Conservation (phyloP, 2,113 vertebrate genomes). For the Todiramphus saurophagus region DNA sequence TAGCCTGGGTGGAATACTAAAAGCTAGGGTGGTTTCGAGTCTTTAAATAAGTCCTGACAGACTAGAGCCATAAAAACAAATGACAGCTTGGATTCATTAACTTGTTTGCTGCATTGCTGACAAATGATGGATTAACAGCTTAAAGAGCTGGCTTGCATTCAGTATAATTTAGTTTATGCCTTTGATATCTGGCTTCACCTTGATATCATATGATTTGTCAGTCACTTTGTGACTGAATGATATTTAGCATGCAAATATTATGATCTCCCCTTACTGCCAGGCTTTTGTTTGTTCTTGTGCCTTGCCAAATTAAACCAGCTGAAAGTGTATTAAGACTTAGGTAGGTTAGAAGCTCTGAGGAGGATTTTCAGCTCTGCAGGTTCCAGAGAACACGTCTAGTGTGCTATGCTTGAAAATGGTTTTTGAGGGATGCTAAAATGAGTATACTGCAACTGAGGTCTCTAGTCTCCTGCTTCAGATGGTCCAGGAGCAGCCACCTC, state of each 20-base stretch:
- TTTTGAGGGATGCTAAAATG: not conserved
- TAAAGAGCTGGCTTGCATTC: not conserved
- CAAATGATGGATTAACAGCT: not conserved
- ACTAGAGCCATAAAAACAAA: not conserved
- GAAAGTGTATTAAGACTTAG: not conserved
- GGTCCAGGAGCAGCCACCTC: not conserved
- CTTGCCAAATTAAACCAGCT: not conserved
- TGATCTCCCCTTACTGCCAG: not conserved
- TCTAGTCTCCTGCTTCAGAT: not conserved
- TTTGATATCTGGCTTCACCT: conserved; percentile 21
- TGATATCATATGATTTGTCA: conserved; percentile 2
- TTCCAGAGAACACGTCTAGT: not conserved
- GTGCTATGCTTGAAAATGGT: not conserved
- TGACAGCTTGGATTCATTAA: not conserved
- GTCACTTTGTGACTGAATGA: not conserved
- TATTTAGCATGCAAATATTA: conserved; percentile 32
- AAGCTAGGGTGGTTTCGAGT: not conserved
- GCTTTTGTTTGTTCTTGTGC: conserved; percentile 23
- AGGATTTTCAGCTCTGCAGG: not conserved
- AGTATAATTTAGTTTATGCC: not conserved
- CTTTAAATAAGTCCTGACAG: not conserved
- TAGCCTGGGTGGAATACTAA: not conserved
- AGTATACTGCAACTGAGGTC: not conserved
- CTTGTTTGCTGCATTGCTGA: not conserved
- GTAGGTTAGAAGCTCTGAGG: not conserved